Base-by-base conservation (phyloP, 1,140 invertebrate genomes). In the Apocrypta bakeri region DNA sequence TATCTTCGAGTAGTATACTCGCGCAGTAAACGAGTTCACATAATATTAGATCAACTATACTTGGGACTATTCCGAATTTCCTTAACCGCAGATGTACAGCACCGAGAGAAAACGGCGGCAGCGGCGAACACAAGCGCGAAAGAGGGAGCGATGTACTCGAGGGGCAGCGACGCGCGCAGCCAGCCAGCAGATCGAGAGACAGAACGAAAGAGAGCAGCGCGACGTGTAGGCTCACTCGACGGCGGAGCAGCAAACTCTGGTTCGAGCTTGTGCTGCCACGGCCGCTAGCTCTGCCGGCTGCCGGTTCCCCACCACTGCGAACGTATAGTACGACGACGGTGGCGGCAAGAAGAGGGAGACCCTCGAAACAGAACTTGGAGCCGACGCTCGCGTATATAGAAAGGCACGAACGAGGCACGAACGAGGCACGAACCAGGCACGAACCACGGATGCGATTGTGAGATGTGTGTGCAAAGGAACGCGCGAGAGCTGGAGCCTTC, bases 171-270 rank as follows among this genome's bases (percentile, higher is more conserved):
- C 68, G 42, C 21, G 33, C 76, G 33, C 75, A 40, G 25, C 25
- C 0, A n/a, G 66, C 25, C 2, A 2, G 27, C 24, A 29, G 14
- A 69, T 12, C 25, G 29, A 69, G 29, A 69, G 17, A 69, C 17
- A 31, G 29, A 69, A 69, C 27, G 29, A 69, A 33, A 69, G 68
- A 69, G 64, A 66, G 24, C 48, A 56, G 48, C 21, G 61, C 31
- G 37, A 48, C 27, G 37, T 33, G 48, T 81, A n/a, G 27, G 37
- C 81, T 82, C 73, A 33, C 63, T 3, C 40, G 48, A 7, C 74
- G 74, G 68, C 81, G 48, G 81, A 82, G 64, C 73, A 82, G 73
- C 74, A 77, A 77, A 82, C 81, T 82, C 81, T 82, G 74, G 25
- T 24, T 68, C 40, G 76, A 21, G 69, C 29, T n/a, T n/a, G n/a